Conservation (phyloP, 2,113 vertebrate species). For the Cebus imitator region DNA sequence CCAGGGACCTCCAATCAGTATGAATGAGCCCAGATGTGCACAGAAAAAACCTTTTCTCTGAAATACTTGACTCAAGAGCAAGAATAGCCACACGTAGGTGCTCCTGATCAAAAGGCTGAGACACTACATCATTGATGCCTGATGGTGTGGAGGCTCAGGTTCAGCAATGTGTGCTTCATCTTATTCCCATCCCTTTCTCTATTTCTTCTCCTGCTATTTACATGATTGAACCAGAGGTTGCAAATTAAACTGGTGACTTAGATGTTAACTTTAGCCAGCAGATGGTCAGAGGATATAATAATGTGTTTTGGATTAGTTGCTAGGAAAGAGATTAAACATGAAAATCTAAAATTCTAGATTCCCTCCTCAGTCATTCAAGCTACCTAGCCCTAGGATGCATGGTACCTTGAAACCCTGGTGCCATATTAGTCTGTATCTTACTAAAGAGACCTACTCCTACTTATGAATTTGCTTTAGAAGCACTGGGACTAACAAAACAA, state of each 20-base stretch:
- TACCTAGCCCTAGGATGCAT: neutral
- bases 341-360: slow-evolving; percentile 21
- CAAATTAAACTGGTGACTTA: slow-evolving; percentile 15
- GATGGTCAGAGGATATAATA: slow-evolving; percentile 2
- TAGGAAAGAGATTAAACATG: slow-evolving; percentile 43
- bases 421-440: neutral
- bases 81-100: neutral
- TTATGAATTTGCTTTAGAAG: neutral
- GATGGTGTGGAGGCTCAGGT: neutral
- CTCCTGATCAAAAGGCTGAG: neutral
- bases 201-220: neutral
- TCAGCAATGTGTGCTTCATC: neutral
- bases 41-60: neutral
- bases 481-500: neutral
- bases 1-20: neutral
- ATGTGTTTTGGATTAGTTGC: slow-evolving; percentile 4
- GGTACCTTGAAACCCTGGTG: neutral
- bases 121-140: accelerated
- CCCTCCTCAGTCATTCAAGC: neutral
- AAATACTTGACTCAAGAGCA: neutral
- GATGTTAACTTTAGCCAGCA: slow-evolving; percentile 32
- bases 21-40: neutral
- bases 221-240: neutral
- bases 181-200: neutral
- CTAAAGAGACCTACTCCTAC: neutral